Evolutionary conservation across 2,113 vertebrate genomes (phyloP).

Genomic region (Dipodomys stephensi): DNA sequence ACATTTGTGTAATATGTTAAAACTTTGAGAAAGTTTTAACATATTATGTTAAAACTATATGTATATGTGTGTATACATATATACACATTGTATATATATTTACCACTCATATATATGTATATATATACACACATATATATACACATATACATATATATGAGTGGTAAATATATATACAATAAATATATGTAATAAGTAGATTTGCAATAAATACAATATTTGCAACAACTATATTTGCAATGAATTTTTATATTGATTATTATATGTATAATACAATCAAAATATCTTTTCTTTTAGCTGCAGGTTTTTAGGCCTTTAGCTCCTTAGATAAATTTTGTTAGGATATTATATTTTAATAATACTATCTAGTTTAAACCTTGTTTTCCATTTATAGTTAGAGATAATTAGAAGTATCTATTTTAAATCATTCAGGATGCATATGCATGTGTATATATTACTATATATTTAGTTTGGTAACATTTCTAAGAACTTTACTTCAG

Average conservation of each 20-base stretch:
- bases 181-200: too few species aligned
- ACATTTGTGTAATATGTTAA: not conserved
- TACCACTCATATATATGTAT: too few species aligned
- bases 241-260: too few species aligned
- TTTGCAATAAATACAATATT: too few species aligned
- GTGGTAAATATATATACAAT: too few species aligned
- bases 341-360: conserved; percentile 48
- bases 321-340: conserved; percentile 42
- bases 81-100: not conserved
- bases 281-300: conserved; percentile 6
- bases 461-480: conserved; percentile 10
- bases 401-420: conserved; percentile 62
- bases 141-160: not conserved
- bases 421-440: conserved; percentile 25
- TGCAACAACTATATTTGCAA: too few species aligned
- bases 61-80: not conserved
- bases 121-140: not conserved
- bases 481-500: conserved; percentile 62
- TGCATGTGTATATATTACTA: too few species aligned
- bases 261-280: not conserved
- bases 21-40: not conserved
- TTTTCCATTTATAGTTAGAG: conserved; percentile 30
- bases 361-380: not conserved
- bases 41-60: too few species aligned
- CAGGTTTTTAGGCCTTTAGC: conserved; percentile 8